phyloP scores from a whole-genome alignment of 2,888 invertebrate genomes.

The Drymonia ruficornis region DNA sequence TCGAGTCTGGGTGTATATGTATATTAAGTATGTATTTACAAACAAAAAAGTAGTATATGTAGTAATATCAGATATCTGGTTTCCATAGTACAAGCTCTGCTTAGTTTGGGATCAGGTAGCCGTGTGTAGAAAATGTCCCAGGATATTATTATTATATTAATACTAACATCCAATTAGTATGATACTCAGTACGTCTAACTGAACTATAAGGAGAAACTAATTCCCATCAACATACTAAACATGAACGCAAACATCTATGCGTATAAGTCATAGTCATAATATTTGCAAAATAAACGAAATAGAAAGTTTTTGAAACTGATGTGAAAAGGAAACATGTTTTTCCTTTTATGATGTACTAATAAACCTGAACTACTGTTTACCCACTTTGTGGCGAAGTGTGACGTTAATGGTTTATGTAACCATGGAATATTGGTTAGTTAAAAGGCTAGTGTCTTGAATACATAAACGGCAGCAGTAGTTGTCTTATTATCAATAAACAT shows the following conservation, averaged over 20 bases:
- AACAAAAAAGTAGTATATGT: too few species aligned
- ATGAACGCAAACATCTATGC: background rate
- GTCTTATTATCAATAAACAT: too few species aligned
- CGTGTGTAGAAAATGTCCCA: too few species aligned
- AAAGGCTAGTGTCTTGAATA: background rate
- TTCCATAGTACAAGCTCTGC: too few species aligned
- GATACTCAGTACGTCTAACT: too few species aligned
- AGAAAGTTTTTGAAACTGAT: conserved; percentile 24
- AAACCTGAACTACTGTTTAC: background rate
- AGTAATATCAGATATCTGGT: too few species aligned
- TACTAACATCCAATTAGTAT: too few species aligned
- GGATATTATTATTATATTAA: too few species aligned
- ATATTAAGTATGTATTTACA: too few species aligned
- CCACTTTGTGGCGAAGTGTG: conserved; percentile 1
- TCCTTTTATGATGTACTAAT: conserved; percentile 6
- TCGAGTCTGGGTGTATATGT: too few species aligned
- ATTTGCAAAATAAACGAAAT: conserved; percentile 21
- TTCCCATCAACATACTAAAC: background rate
- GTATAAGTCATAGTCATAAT: conserved; percentile 14
- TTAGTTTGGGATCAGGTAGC: too few species aligned
- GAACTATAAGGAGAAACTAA: background rate
- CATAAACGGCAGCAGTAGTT: background rate
- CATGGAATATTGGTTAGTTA: conserved; percentile 1
- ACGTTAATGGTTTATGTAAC: conserved; percentile 5
- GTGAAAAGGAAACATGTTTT: conserved; percentile 10